Evolutionary conservation across 1,140 invertebrate genomes (phyloP).

Genomic region (Teleopsis dalmanni): DNA sequence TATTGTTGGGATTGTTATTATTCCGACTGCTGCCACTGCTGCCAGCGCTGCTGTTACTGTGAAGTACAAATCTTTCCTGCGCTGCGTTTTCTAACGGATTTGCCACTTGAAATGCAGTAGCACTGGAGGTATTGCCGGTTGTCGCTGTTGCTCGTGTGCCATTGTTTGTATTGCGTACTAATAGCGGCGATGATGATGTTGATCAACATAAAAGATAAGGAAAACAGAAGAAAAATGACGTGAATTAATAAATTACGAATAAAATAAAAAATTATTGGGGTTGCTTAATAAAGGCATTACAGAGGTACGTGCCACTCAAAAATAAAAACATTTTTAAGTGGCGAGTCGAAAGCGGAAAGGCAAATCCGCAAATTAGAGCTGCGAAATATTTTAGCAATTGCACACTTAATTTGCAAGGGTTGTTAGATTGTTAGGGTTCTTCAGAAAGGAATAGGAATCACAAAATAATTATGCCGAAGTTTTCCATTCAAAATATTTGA

Average conservation of each 20-base stretch:
- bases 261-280: neutral
- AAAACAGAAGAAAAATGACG: neutral
- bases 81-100: constrained; percentile 5
- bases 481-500: too few relatives aligned
- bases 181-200: neutral
- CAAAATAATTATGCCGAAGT: too few relatives aligned
- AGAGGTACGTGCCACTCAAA: neutral
- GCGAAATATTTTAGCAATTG: constrained; percentile 5
- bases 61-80: too few relatives aligned
- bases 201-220: constrained; percentile 3
- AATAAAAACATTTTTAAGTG: neutral
- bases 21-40: neutral
- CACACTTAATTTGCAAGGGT: too few relatives aligned
- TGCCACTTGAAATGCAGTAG: constrained; percentile 2
- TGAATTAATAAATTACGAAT: neutral
- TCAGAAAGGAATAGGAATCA: too few relatives aligned
- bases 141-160: neutral
- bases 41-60: too few relatives aligned
- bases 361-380: constrained; percentile 8
- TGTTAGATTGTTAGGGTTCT: too few relatives aligned
- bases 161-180: neutral
- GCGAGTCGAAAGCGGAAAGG: too few relatives aligned
- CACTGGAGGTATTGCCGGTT: neutral
- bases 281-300: neutral
- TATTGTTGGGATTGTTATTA: neutral